These are phyloP conservation scores for Conistra vaccinii DNA, from an alignment of 2,888 invertebrate genomes.

Conservation along the genomic window DNA sequence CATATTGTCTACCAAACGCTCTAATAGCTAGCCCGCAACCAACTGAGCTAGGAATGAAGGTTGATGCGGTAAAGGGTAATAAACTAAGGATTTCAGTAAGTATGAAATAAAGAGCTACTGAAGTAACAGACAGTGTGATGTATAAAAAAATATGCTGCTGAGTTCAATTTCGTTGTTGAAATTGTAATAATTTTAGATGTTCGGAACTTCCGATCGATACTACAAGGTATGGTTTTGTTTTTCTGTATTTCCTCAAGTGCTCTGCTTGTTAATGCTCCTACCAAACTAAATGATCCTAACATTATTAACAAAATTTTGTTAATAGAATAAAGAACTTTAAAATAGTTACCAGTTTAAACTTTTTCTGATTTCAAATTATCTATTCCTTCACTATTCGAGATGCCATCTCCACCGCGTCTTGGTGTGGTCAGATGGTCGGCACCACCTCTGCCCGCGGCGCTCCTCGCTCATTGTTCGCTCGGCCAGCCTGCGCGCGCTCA, in stretches of 20 bases:
- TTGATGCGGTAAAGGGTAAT: slow-evolving; percentile 36
- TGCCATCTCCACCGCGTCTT: slow-evolving; percentile 53
- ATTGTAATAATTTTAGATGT: too few species aligned
- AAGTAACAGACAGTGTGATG: background rate
- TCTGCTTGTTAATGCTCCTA: too few species aligned
- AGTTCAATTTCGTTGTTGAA: too few species aligned
- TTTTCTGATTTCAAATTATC: slow-evolving; percentile 4
- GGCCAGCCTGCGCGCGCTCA: slow-evolving; percentile 61
- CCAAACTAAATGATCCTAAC: too few species aligned
- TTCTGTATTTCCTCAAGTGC: too few species aligned
- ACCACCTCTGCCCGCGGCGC: slow-evolving; percentile 69
- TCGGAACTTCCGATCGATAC: too few species aligned
- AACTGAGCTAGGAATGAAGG: slow-evolving; percentile 34
- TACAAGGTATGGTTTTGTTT: too few species aligned
- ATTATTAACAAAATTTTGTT: too few species aligned
- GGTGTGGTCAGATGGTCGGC: slow-evolving; percentile 44
- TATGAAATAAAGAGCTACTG: too few species aligned
- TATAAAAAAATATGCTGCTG: too few species aligned
- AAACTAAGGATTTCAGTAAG: background rate
- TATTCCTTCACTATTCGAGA: slow-evolving; percentile 32
- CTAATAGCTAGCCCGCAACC: slow-evolving; percentile 76
- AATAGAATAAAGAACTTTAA: too few species aligned
- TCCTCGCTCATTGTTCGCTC: slow-evolving; percentile 74
- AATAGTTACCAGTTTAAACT: background rate
- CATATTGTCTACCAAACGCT: slow-evolving; percentile 84